Conservation (phyloP, 2,797 vertebrate genomes). For the Simalia tracyae region DNA sequence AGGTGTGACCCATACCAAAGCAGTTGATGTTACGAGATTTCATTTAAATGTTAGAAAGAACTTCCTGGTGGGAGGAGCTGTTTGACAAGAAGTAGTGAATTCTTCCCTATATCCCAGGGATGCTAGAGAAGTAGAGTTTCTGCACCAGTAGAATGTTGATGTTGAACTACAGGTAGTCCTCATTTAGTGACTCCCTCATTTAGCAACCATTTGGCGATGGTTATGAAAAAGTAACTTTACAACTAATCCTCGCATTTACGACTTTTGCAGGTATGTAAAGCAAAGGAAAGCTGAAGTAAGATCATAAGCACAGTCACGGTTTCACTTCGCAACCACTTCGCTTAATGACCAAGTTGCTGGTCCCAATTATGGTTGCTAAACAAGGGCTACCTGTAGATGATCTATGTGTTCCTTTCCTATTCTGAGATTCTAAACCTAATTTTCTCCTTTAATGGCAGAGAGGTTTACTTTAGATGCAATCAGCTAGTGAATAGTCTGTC, state of each 20-base stretch:
- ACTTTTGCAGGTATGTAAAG: too few relatives aligned
- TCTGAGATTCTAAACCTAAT: not conserved
- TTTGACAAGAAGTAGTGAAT: not conserved
- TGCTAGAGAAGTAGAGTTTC: not conserved
- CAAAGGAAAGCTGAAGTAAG: too few relatives aligned
- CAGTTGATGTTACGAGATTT: not conserved
- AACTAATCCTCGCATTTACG: too few relatives aligned
- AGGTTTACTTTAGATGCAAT: not conserved
- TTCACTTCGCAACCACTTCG: too few relatives aligned
- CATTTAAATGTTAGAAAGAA: not conserved
- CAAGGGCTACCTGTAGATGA: not conserved
- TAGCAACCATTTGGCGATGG: too few relatives aligned
- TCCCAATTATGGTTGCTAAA: not conserved
- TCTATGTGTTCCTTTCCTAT: not conserved
- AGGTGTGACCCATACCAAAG: too few relatives aligned
- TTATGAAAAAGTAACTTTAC: too few relatives aligned
- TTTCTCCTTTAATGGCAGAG: not conserved
- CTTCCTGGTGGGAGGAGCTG: not conserved
- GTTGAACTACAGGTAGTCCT: too few relatives aligned
- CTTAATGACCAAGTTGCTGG: too few relatives aligned
- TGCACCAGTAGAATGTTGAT: not conserved
- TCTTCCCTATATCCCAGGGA: not conserved
- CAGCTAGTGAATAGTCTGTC: not conserved
- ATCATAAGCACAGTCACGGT: too few relatives aligned
- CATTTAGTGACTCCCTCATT: too few relatives aligned